Percentiles rank a stretch among this genome's conserved stretches.
Evolutionary conservation across 2,797 vertebrate genomes (phyloP).

Genomic region (Enteromius anoplus): DNA sequence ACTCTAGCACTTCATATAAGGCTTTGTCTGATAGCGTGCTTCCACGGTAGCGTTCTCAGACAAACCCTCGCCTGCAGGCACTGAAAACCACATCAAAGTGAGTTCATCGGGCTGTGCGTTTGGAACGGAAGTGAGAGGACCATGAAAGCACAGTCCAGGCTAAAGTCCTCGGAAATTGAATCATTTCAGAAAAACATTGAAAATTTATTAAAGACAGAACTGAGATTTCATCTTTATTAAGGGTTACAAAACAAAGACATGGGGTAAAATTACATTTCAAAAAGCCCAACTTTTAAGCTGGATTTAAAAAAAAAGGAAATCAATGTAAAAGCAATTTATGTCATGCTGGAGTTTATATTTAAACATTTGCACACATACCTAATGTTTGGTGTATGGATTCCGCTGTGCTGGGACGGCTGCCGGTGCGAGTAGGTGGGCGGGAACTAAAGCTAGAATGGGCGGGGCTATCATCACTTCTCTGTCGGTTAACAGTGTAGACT

Average conservation of each 20-base stretch:
- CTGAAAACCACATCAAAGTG: slow-evolving; percentile 58
- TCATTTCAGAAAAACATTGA: slow-evolving; percentile 36
- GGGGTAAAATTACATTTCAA: background rate
- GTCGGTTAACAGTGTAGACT: slow-evolving; percentile 57
- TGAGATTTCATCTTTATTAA: background rate
- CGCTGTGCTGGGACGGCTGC: slow-evolving; percentile 73
- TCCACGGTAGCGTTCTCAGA: background rate
- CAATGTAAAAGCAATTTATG: background rate
- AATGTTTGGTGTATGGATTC: slow-evolving; percentile 73
- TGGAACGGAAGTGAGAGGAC: slow-evolving; percentile 2
- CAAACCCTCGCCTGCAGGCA: slow-evolving; percentile 38
- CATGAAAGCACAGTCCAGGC: background rate
- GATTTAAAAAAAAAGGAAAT: background rate
- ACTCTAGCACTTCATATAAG: background rate
- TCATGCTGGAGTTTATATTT: background rate
- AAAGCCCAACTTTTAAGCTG: background rate
- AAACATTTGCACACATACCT: slow-evolving; percentile 69
- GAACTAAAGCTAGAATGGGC: slow-evolving; percentile 62
- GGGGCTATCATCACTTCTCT: slow-evolving; percentile 63
- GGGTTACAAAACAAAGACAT: background rate
- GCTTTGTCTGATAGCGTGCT: background rate
- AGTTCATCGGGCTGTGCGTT: slow-evolving; percentile 4
- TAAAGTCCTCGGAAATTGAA: slow-evolving; percentile 63
- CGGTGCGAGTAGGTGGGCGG: slow-evolving; percentile 68
- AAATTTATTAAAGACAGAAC: slow-evolving; percentile 24